A percentile compares a stretch with the other conserved stretches of the same genome.
These are phyloP conservation scores for Anhinga anhinga DNA, from an alignment of 2,113 vertebrate species.

Conservation along the genomic window DNA sequence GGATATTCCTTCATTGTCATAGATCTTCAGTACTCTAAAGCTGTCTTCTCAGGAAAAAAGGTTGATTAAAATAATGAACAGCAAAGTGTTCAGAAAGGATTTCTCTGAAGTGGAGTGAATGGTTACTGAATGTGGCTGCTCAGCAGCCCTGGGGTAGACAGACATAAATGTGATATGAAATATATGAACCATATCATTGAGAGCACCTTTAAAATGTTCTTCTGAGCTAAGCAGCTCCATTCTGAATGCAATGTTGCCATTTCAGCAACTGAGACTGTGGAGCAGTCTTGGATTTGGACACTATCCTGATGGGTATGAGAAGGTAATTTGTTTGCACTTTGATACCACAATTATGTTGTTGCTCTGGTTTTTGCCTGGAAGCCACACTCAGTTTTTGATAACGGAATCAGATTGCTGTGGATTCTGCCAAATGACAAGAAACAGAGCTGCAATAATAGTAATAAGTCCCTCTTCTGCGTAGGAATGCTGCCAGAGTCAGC, in stretches of 20 bases:
- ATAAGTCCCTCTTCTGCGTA: neutral
- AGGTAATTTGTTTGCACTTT: neutral
- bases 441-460: neutral
- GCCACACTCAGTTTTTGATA: neutral
- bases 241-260: neutral
- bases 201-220: neutral
- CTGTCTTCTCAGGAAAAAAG: neutral
- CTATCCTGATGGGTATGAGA: neutral
- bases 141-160: neutral
- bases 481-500: neutral
- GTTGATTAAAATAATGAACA: neutral
- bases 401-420: neutral
- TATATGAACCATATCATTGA: neutral
- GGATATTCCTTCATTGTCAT: neutral
- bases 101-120: neutral
- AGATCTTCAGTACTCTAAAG: neutral
- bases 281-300: neutral
- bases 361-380: neutral
- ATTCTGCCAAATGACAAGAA: neutral
- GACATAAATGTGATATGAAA: neutral
- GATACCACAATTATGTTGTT: neutral
- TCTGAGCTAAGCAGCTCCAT: neutral
- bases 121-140: neutral
- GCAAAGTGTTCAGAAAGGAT: neutral
- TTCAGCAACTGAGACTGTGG: neutral